Conservation (phyloP, 2,888 invertebrate species). For the Prenolepis imparis region DNA sequence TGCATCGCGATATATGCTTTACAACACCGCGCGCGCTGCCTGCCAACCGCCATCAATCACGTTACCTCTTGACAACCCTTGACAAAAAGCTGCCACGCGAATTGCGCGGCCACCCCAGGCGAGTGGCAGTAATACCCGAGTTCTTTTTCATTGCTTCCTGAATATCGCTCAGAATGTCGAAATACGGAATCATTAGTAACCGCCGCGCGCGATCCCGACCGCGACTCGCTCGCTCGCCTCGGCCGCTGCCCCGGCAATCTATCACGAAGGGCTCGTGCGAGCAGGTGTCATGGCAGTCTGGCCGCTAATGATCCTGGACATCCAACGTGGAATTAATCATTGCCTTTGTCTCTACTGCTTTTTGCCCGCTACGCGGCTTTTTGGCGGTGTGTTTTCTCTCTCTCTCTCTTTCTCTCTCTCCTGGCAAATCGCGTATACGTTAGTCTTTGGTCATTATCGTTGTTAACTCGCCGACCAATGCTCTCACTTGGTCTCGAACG, state of each 20-base stretch:
- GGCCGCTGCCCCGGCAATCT: constrained; percentile 79
- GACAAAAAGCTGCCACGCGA: constrained; percentile 81
- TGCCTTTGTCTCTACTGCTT: constrained; percentile 83
- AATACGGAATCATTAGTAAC: constrained; percentile 84
- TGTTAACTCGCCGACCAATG: constrained; percentile 62
- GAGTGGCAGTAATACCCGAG: constrained; percentile 71
- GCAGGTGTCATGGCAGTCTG: constrained; percentile 85
- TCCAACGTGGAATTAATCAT: constrained; percentile 85
- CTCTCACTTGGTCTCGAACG: constrained; percentile 46
- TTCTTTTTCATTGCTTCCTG: constrained; percentile 77
- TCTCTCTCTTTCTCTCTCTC: constrained; percentile 30
- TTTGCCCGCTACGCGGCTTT: constrained; percentile 72
- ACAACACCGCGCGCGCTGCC: constrained; percentile 46
- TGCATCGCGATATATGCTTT: constrained; percentile 25
- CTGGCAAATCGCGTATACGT: constrained; percentile 54
- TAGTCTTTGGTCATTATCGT: constrained; percentile 67
- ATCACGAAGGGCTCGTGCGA: constrained; percentile 84
- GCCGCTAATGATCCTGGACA: constrained; percentile 84
- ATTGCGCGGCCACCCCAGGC: constrained; percentile 75
- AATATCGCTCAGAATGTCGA: constrained; percentile 79
- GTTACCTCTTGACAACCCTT: constrained; percentile 78
- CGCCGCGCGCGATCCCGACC: constrained; percentile 66
- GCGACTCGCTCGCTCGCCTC: constrained; percentile 68
- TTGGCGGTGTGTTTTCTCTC: constrained; percentile 49
- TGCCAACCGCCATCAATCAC: constrained; percentile 77